A percentile compares a stretch with the other conserved stretches of the same genome.
phyloP scores from a whole-genome alignment of 2,888 invertebrate species.

The Mythimna pallens region DNA sequence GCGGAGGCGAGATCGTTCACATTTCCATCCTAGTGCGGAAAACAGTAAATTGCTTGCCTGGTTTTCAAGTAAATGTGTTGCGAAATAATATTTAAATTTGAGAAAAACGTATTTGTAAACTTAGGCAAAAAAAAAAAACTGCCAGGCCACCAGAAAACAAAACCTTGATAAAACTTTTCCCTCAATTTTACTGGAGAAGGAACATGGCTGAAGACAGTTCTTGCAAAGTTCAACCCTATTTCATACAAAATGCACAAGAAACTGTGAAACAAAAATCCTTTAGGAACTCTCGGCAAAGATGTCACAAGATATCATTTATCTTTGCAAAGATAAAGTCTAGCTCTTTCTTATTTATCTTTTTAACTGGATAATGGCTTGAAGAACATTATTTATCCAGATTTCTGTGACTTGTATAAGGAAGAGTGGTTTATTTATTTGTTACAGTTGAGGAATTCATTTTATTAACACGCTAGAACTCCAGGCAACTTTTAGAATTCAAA shows the following conservation, averaged over 20 bases:
- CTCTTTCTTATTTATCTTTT: slow-evolving; percentile 49
- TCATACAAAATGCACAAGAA: slow-evolving; percentile 29
- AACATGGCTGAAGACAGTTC: slow-evolving; percentile 14
- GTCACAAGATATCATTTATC: slow-evolving; percentile 55
- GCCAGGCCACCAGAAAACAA: background rate
- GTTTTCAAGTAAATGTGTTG: no score
- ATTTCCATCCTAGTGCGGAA: no score
- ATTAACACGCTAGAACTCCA: background rate
- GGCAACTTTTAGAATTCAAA: no score
- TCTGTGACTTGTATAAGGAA: slow-evolving; percentile 7
- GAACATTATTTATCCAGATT: slow-evolving; percentile 36
- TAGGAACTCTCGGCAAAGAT: slow-evolving; percentile 25
- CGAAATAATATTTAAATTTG: no score
- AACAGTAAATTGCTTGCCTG: no score
- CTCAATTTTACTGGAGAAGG: background rate
- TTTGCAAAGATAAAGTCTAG: slow-evolving; percentile 40
- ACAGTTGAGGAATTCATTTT: background rate
- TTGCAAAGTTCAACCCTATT: slow-evolving; percentile 36
- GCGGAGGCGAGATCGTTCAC: no score
- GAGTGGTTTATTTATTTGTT: slow-evolving; percentile 14
- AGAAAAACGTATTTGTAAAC: no score
- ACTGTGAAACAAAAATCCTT: slow-evolving; percentile 44
- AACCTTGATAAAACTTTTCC: no score
- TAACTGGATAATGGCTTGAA: slow-evolving; percentile 39
- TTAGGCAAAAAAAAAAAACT: no score